A percentile compares a stretch with the other conserved stretches of the same genome.
Evolutionary conservation across 2,888 invertebrate genomes (phyloP).

Genomic region (Brassicogethes aeneus): DNA sequence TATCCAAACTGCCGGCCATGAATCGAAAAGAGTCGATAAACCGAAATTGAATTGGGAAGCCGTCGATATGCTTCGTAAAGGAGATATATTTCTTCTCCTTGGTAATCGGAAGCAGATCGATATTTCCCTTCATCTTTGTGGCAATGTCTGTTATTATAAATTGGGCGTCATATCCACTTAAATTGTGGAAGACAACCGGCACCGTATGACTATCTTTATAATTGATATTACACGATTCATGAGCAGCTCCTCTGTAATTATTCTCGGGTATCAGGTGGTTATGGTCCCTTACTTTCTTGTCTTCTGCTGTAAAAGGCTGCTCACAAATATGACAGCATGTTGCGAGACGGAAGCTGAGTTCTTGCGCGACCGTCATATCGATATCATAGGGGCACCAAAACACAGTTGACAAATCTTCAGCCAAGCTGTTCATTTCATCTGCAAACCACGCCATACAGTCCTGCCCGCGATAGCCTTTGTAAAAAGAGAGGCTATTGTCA

Average conservation of each 20-base stretch:
- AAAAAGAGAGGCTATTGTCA: no score
- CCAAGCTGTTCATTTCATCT: no score
- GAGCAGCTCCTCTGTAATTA: constrained; percentile 21
- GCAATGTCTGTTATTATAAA: constrained; percentile 24
- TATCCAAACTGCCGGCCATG: constrained; percentile 23
- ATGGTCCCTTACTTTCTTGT: constrained; percentile 23
- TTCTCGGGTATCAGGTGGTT: constrained; percentile 21
- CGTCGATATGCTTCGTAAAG: constrained; percentile 19
- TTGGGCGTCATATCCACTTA: constrained; percentile 26
- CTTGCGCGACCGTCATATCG: no score
- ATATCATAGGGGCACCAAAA: no score
- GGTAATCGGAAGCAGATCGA: constrained; percentile 24
- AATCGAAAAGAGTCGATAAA: constrained; percentile 28
- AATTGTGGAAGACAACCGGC: constrained; percentile 29
- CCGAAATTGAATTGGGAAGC: constrained; percentile 12
- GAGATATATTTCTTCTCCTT: constrained; percentile 31
- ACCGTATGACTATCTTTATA: constrained; percentile 22
- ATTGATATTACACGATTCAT: constrained; percentile 28
- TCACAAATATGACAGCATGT: constrained; percentile 24
- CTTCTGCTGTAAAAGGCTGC: constrained; percentile 8
- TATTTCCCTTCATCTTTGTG: constrained; percentile 12
- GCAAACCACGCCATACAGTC: no score
- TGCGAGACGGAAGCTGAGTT: no score
- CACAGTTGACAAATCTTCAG: no score
- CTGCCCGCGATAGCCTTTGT: no score